Evolutionary conservation across 2,888 invertebrate genomes (phyloP), one percentile per base, ranked within the genome.

Genomic region (Noctua fimbriata): DNA sequence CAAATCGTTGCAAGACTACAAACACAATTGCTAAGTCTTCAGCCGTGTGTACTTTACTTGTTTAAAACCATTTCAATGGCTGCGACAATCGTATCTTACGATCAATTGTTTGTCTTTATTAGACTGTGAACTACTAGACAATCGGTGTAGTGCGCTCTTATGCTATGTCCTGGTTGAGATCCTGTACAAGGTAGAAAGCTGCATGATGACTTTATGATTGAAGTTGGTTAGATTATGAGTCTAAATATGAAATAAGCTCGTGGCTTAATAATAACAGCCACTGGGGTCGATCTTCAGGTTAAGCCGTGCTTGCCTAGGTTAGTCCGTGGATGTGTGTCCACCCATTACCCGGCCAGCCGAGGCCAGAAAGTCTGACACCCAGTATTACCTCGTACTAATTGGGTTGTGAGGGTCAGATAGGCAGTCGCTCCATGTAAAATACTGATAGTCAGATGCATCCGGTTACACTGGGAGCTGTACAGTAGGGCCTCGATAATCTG

Each of bases 91-190:
- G 65, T 60, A 47, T 73, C 52, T 60, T 60, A 28, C 28, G 18
- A 44, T 72, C 24, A 14, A 18, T 18, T 83, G 70, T 82, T 78
- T 83, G 49, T 52, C 72, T 83, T 73, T 10, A 28, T 58, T 36
- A 70, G 58, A 66, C 44, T 58, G 7, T 44, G 24, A 14, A 12
- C 36, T 10, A 60, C n/a, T 55, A 63, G 47, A 69, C 52, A 73
- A 69, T 65, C n/a, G 63, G 16, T n/a, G 24, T 55, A 16, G 24
- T 24, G 49, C 32, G 32, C 32, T 32, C 2, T 24, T 58, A 4
- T 12, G n/a, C n/a, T n/a, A 58, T 58, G n/a, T 12, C 18, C 1
- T 21, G 52, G 52, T 21, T 24, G 24, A 9, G 21, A 21, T 52
- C 52, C 6, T 9, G 52, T 21, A 21, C 21, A 52, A 21, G 18